Percentiles rank a stretch among this genome's conserved stretches.
phyloP scores from a whole-genome alignment of 2,113 vertebrate species.

The Nematolebias whitei region DNA sequence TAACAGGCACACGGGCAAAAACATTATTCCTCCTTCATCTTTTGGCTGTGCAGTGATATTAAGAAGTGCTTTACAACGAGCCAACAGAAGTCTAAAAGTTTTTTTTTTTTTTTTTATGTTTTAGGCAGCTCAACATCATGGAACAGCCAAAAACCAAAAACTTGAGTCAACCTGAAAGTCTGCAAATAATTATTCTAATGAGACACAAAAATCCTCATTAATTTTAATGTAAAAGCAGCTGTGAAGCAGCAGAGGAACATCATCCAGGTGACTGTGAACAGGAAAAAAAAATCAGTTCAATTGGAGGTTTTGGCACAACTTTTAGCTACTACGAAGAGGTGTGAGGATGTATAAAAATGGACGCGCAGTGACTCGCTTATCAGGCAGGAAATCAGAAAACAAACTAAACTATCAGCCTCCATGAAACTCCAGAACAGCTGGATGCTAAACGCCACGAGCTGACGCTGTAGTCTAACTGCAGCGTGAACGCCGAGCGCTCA shows the following conservation, averaged over 20 bases:
- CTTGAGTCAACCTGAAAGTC: neutral
- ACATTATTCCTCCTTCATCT: no score
- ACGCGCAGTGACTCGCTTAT: slow-evolving; percentile 31
- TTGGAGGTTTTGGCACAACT: no score
- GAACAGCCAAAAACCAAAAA: neutral
- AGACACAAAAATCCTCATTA: neutral
- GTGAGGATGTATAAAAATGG: neutral
- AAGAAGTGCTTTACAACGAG: no score
- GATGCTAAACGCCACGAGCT: neutral
- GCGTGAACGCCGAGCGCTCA: no score
- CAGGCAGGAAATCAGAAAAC: slow-evolving; percentile 13
- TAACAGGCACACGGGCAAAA: no score
- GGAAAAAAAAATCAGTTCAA: neutral
- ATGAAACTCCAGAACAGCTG: slow-evolving; percentile 33
- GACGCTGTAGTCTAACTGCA: neutral
- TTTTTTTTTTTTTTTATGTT: no score
- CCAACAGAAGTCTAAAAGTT: no score
- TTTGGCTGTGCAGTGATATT: no score
- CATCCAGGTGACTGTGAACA: no score
- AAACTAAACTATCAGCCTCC: slow-evolving; percentile 12
- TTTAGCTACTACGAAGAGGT: neutral
- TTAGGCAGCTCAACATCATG: neutral
- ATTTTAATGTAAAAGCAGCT: neutral
- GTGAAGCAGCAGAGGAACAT: neutral
- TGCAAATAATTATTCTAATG: slow-evolving; percentile 1